These are phyloP conservation scores for Meteorus cinctellus DNA, from an alignment of 2,888 invertebrate species.

Conservation along the genomic window DNA sequence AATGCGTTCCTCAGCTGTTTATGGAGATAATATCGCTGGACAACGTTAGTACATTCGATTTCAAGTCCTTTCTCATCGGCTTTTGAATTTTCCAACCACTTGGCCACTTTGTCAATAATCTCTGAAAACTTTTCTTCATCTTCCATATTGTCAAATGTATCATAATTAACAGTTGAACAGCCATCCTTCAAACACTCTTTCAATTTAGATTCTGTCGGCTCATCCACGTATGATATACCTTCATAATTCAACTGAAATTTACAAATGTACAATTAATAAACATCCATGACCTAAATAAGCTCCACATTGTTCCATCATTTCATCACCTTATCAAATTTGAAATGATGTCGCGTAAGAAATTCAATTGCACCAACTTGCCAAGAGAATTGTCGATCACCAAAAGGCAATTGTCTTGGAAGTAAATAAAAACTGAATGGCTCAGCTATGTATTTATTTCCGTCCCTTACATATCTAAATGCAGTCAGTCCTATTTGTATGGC, in stretches of 20 bases:
- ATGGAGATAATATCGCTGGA: slow-evolving; percentile 77
- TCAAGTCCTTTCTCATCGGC: slow-evolving; percentile 59
- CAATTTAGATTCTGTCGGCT: slow-evolving; percentile 74
- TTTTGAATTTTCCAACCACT: slow-evolving; percentile 67
- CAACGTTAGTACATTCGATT: slow-evolving; percentile 73
- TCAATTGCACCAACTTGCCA: slow-evolving; percentile 80
- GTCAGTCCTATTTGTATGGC: slow-evolving; percentile 83
- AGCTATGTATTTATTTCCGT: slow-evolving; percentile 77
- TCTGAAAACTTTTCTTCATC: slow-evolving; percentile 67
- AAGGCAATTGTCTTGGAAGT: slow-evolving; percentile 79
- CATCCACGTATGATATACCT: slow-evolving; percentile 81
- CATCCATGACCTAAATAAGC: too few species aligned
- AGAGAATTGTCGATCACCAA: slow-evolving; percentile 77
- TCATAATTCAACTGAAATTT: slow-evolving; percentile 78
- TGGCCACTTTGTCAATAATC: slow-evolving; percentile 63
- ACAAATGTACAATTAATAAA: not conserved
- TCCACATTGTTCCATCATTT: too few species aligned
- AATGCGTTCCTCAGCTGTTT: slow-evolving; percentile 77
- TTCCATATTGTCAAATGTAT: slow-evolving; percentile 55
- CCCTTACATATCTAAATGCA: slow-evolving; percentile 77
- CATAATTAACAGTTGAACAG: slow-evolving; percentile 55
- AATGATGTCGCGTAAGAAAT: slow-evolving; percentile 79
- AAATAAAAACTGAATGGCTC: slow-evolving; percentile 82
- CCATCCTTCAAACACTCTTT: slow-evolving; percentile 69
- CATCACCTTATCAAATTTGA: slow-evolving; percentile 85